Conservation (phyloP, 2,113 vertebrate genomes). For the Podarcis muralis region DNA sequence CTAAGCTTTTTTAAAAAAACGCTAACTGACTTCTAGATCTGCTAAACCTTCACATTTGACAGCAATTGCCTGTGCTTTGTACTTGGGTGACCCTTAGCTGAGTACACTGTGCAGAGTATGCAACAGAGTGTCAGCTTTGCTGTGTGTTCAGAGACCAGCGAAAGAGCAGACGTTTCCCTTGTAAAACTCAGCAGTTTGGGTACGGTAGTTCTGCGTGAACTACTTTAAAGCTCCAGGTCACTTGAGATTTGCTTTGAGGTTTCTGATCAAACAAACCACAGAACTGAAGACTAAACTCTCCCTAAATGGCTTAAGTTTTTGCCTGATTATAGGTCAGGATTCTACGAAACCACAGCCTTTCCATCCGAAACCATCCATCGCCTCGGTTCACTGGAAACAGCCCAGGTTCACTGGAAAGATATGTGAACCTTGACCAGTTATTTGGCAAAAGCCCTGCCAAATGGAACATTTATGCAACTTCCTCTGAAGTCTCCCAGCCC, state of each 20-base stretch:
- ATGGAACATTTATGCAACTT: constrained; percentile 16
- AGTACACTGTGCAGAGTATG: neutral
- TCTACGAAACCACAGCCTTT: constrained; percentile 40
- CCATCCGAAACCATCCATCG: constrained; percentile 24
- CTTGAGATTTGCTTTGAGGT: constrained; percentile 42
- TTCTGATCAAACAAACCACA: constrained; percentile 41
- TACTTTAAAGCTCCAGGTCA: constrained; percentile 40
- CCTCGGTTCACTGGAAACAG: constrained; percentile 28
- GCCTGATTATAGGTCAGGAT: constrained; percentile 25
- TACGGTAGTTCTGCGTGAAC: neutral
- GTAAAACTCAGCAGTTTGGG: constrained; percentile 21
- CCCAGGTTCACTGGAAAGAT: constrained; percentile 26
- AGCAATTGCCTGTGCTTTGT: neutral
- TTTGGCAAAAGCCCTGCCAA: constrained; percentile 12
- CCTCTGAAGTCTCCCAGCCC: neutral
- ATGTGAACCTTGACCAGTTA: constrained; percentile 21
- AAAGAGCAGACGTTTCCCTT: constrained; percentile 15
- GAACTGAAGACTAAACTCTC: constrained; percentile 38
- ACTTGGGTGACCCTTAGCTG: neutral
- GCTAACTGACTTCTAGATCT: neutral
- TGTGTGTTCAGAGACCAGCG: constrained; percentile 4
- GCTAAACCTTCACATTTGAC: neutral
- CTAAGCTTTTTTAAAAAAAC: neutral
- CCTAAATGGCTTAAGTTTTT: constrained; percentile 32
- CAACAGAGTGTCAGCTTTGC: neutral